Conservation (phyloP, 2,797 vertebrate genomes). For the Melanogrammus aeglefinus region DNA sequence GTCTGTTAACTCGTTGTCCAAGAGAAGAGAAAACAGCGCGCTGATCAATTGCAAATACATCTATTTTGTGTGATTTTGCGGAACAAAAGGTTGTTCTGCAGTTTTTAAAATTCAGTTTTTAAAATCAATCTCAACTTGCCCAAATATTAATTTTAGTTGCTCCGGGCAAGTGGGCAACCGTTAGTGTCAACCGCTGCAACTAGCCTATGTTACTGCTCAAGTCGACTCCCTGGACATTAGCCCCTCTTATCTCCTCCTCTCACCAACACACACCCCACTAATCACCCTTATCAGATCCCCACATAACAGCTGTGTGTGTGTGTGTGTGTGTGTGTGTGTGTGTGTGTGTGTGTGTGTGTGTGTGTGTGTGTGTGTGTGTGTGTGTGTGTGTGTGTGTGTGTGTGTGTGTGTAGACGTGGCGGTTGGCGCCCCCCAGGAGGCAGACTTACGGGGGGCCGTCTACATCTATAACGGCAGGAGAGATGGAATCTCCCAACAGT, state of each 20-base stretch:
- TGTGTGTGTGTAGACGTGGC: conserved; percentile 82
- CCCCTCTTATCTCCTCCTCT: neutral
- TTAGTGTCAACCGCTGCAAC: too few species aligned
- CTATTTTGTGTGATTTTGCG: too few species aligned
- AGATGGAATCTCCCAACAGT: conserved; percentile 81
- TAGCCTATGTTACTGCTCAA: too few species aligned
- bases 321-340: conserved; percentile 36
- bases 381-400: conserved; percentile 15
- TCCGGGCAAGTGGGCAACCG: too few species aligned
- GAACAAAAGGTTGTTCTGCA: too few species aligned
- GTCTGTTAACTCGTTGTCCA: too few species aligned
- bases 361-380: conserved; percentile 35
- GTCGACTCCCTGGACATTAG: neutral
- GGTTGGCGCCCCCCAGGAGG: conserved; percentile 92
- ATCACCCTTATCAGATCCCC: conserved; percentile 5
- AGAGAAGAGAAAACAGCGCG: too few species aligned
- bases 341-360: conserved; percentile 13
- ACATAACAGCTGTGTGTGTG: conserved; percentile 23
- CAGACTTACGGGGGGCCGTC: conserved; percentile 84
- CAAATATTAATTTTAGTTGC: too few species aligned
- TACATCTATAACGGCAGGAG: conserved; percentile 95
- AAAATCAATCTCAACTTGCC: too few species aligned
- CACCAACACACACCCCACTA: conserved; percentile 15
- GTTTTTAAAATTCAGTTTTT: too few species aligned
- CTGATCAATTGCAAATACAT: too few species aligned